Percentiles rank a stretch among this genome's conserved stretches.
These are phyloP conservation scores for Hemiscyllium ocellatum DNA, from an alignment of 2,113 vertebrate species.

Conservation along the genomic window DNA sequence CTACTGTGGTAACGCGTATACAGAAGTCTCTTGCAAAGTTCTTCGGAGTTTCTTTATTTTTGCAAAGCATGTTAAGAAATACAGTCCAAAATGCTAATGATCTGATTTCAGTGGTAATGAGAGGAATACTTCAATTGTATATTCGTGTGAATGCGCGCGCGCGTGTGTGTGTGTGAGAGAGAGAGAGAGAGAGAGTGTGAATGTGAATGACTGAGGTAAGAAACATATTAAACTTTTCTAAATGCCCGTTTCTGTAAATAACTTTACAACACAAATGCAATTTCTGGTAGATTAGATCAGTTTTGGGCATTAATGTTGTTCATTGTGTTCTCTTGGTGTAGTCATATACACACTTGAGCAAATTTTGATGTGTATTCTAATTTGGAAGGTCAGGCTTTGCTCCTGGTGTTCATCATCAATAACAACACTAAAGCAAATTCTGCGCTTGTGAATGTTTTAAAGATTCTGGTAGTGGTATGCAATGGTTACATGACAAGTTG, in stretches of 20 bases:
- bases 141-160: background rate
- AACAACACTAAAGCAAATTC: background rate
- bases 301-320: background rate
- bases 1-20: background rate
- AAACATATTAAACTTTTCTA: no score
- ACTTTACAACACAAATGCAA: background rate
- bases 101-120: background rate
- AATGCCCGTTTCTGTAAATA: background rate
- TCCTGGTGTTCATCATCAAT: background rate
- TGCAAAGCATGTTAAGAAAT: background rate
- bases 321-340: background rate
- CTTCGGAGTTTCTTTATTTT: background rate
- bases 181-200: no score
- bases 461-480: background rate
- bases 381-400: background rate
- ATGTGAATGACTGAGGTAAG: no score
- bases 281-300: background rate
- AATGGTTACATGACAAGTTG: background rate
- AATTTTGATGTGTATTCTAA: background rate
- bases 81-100: background rate
- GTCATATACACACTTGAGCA: background rate
- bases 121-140: background rate
- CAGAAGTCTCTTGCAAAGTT: background rate
- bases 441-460: background rate
- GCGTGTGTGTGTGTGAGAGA: no score